Evolutionary conservation across 1,140 invertebrate genomes (phyloP).

Genomic region (Calycopis cecrops): DNA sequence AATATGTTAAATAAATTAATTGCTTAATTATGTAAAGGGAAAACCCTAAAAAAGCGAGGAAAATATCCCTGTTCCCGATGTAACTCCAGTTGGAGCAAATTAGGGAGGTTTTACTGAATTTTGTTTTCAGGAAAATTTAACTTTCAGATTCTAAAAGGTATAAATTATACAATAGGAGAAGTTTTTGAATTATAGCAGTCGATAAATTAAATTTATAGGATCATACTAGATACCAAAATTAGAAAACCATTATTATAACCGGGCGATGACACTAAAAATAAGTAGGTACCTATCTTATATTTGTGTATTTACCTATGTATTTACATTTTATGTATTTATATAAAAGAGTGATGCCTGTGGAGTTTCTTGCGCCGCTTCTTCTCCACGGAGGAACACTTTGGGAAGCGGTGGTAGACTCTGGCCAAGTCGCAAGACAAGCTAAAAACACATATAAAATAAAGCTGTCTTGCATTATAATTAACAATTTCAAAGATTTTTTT

Average conservation of each 20-base stretch:
- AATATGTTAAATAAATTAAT: no score
- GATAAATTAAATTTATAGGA: no score
- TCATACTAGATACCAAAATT: background rate
- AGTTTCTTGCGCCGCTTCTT: conserved; percentile 66
- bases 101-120: no score
- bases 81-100: no score
- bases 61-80: no score
- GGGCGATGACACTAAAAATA: conserved; percentile 42
- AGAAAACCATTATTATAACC: conserved; percentile 20
- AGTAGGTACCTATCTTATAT: conserved; percentile 9
- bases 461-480: background rate
- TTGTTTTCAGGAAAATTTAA: no score
- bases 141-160: no score
- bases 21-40: no score
- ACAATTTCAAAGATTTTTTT: no score
- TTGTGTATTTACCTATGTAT: background rate
- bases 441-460: conserved; percentile 2
- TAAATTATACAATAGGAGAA: no score
- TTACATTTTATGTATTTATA: conserved; percentile 15
- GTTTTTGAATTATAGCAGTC: no score
- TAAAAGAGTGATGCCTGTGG: conserved; percentile 42
- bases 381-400: conserved; percentile 51
- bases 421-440: background rate
- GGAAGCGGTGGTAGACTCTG: conserved; percentile 51
- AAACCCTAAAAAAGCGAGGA: no score